A percentile compares a stretch with the other conserved stretches of the same genome.
phyloP scores from a whole-genome alignment of 2,113 vertebrate genomes.

The Saguinus midas region DNA sequence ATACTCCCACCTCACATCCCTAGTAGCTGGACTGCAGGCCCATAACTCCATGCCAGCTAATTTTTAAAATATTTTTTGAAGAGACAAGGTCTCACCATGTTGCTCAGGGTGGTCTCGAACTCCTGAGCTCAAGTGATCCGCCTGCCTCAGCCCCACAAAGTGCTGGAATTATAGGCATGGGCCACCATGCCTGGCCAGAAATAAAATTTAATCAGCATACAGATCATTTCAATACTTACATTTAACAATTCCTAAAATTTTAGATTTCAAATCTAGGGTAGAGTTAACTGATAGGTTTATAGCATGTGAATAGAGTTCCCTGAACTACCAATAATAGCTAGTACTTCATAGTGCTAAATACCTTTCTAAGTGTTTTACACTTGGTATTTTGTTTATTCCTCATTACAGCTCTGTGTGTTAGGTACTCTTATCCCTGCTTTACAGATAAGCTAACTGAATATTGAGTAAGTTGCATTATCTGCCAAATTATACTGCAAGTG shows the following conservation, averaged over 20 bases:
- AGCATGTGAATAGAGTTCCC: neutral
- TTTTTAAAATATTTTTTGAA: no score
- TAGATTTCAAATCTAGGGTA: neutral
- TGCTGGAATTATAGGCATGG: no score
- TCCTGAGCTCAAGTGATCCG: no score
- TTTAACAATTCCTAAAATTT: slow-evolving; percentile 2
- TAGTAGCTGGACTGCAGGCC: no score
- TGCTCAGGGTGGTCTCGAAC: no score
- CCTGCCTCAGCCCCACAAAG: no score
- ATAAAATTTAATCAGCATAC: neutral
- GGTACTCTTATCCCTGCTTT: neutral
- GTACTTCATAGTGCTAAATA: neutral
- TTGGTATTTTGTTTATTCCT: neutral
- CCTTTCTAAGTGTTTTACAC: neutral
- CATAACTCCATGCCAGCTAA: no score
- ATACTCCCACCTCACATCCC: no score
- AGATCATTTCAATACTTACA: neutral
- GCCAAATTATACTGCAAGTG: neutral
- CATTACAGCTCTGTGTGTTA: neutral
- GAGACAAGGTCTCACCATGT: no score
- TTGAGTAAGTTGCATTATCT: neutral
- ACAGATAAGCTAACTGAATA: neutral
- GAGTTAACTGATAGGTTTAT: neutral
- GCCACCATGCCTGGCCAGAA: no score
- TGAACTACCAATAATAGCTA: neutral